Evolutionary conservation across 1,140 invertebrate species (phyloP).

Genomic region (Latrodectus geometricus): DNA sequence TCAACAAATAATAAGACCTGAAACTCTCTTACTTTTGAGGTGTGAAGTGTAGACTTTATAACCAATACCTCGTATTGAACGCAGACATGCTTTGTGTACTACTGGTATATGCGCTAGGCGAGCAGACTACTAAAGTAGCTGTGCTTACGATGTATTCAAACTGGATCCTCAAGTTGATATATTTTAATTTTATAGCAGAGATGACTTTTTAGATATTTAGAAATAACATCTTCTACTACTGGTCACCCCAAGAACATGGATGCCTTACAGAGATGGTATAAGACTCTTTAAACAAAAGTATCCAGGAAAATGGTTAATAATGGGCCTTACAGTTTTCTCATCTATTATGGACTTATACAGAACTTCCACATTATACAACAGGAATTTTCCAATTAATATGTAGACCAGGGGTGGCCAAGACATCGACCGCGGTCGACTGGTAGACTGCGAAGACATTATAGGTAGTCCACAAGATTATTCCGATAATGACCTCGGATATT

Average conservation of each 20-base stretch:
- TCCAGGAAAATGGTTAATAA: background rate
- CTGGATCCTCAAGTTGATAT: no score
- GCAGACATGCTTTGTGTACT: background rate
- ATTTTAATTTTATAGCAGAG: no score
- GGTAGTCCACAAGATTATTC: no score
- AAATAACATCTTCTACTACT: no score
- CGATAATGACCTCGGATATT: no score
- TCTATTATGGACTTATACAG: background rate
- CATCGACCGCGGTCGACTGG: no score
- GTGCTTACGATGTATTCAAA: background rate
- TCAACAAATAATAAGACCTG: background rate
- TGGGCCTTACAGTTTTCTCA: background rate
- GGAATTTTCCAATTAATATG: background rate
- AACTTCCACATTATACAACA: background rate
- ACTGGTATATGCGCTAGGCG: background rate
- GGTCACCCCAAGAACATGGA: no score
- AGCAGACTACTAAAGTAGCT: background rate
- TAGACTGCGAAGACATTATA: no score
- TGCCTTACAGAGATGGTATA: no score
- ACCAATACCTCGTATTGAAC: background rate
- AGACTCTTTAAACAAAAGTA: background rate
- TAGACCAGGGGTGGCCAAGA: no score
- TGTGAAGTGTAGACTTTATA: conserved; percentile 1
- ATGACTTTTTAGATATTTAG: no score
- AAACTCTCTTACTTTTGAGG: background rate